Evolutionary conservation across 1,140 invertebrate genomes (phyloP), one percentile per base, ranked within the genome.

Genomic region (Diorhabda sublineata): DNA sequence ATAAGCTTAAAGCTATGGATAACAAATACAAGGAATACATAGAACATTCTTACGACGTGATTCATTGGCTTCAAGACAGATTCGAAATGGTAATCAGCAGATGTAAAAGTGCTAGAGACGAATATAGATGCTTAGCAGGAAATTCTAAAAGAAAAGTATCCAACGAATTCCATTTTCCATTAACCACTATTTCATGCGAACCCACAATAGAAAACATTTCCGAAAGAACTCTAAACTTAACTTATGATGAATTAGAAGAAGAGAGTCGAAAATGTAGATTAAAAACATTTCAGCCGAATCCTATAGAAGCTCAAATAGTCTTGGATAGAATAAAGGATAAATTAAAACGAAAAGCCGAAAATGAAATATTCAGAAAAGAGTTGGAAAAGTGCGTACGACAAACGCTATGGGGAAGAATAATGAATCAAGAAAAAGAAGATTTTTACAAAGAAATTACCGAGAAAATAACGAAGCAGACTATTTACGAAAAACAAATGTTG

Each of bases 401-500:
- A 1, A 62, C 79, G 3, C 58, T 84, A 2, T 83, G 82, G 82
- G 76, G 80, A n/a, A 73, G 74, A 45, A 69, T 83, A 4, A 56
- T 74, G 41, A 66, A 72, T 3, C 66, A 74, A 4, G 84, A 87
- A 74, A 84, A 87, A 68, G 72, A 74, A 58, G 77, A 82, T 62
- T 75, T 85, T 41, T 84, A 87, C 69, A 74, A 73, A 60, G 77
- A 82, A 63, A 75, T 85, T 42, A 83, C 83, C 0, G 81, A 83
- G 66, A 85, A 84, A 71, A 81, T 88, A 3, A 75, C 87, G 70
- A 84, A 85, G 71, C 82, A 88, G 64, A 87, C 87, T 2, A 80
- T 83, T 42, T 88, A 87, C 75, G 88, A 89, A 70, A 88, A 88
- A 74, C 84, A 86, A 77, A 85, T 89, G 78, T 80, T 84, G 45